These are phyloP conservation scores for Drosophila nr. perissopoda DNA, from an alignment of 2,888 invertebrate genomes.

Conservation along the genomic window DNA sequence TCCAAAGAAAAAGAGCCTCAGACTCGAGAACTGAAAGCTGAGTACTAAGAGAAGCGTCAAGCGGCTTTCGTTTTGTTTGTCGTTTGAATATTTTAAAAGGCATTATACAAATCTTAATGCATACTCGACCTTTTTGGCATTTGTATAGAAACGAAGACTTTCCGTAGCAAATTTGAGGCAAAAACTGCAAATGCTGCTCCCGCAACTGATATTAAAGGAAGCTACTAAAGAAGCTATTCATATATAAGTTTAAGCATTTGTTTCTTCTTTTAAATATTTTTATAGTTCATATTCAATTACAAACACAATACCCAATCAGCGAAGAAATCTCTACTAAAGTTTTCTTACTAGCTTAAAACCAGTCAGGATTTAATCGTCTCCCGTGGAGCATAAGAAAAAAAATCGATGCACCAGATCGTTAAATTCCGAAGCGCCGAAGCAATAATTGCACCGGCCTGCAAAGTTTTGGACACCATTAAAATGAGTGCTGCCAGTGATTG, in stretches of 20 bases:
- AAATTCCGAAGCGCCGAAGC: constrained; percentile 2
- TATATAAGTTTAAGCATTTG: neutral
- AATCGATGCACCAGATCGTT: neutral
- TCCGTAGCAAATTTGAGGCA: neutral
- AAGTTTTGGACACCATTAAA: constrained; percentile 32
- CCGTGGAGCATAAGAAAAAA: neutral
- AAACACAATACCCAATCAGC: neutral
- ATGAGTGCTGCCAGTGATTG: constrained; percentile 44
- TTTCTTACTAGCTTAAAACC: neutral
- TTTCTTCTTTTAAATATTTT: neutral
- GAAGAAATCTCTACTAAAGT: neutral
- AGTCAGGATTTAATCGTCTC: neutral
- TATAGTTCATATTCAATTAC: neutral
- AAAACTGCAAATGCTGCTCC: neutral
- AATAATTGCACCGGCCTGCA: constrained; percentile 56
- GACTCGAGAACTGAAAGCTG: constrained; percentile 14
- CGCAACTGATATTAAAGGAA: neutral
- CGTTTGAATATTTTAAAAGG: constrained; percentile 52
- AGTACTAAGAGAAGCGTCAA: constrained; percentile 11
- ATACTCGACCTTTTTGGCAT: constrained; percentile 23
- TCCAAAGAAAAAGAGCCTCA: constrained; percentile 35
- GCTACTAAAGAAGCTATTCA: neutral
- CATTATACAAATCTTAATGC: constrained; percentile 58
- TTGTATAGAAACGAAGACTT: constrained; percentile 6
- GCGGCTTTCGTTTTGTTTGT: constrained; percentile 39